A percentile compares a stretch with the other conserved stretches of the same genome.
Evolutionary conservation across 2,888 invertebrate genomes (phyloP).

Genomic region (Tortrix viridana): DNA sequence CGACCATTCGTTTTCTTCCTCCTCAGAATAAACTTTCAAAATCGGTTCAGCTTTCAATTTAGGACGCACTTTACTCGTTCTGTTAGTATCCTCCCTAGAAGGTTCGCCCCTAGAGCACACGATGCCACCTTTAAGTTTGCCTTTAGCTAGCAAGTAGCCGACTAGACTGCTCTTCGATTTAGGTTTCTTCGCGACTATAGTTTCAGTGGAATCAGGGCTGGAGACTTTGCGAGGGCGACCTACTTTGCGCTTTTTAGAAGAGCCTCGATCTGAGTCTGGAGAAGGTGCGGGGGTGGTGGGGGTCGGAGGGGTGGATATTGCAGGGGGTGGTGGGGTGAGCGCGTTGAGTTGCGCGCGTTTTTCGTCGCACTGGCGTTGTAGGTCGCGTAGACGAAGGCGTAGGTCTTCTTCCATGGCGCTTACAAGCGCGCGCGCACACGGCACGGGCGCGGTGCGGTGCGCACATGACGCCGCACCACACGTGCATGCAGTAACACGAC

Average conservation of each 20-base stretch:
- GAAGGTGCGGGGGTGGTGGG: slow-evolving; percentile 76
- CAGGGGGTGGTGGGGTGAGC: slow-evolving; percentile 83
- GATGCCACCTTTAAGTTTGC: slow-evolving; percentile 83
- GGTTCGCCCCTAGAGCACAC: slow-evolving; percentile 81
- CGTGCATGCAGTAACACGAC: slow-evolving; percentile 71
- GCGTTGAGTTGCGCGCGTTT: slow-evolving; percentile 92
- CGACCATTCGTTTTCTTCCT: slow-evolving; percentile 76
- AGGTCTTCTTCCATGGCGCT: slow-evolving; percentile 92
- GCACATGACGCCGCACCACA: slow-evolving; percentile 62
- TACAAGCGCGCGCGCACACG: slow-evolving; percentile 85
- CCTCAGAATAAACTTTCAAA: slow-evolving; percentile 85
- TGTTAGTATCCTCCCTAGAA: slow-evolving; percentile 73
- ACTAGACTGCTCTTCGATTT: slow-evolving; percentile 88
- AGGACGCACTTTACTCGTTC: slow-evolving; percentile 87
- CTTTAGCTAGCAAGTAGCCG: slow-evolving; percentile 87
- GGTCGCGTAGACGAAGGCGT: slow-evolving; percentile 91
- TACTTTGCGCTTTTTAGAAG: slow-evolving; percentile 92
- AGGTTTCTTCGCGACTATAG: slow-evolving; percentile 92
- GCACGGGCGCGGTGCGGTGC: slow-evolving; percentile 62
- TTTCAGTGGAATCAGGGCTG: slow-evolving; percentile 88
- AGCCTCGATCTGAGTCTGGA: slow-evolving; percentile 78
- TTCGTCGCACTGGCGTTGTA: slow-evolving; percentile 92
- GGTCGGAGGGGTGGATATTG: slow-evolving; percentile 70
- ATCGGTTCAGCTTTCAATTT: slow-evolving; percentile 90
- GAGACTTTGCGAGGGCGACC: slow-evolving; percentile 91